phyloP scores from a whole-genome alignment of 2,113 vertebrate genomes.

The Peromyscus maniculatus region DNA sequence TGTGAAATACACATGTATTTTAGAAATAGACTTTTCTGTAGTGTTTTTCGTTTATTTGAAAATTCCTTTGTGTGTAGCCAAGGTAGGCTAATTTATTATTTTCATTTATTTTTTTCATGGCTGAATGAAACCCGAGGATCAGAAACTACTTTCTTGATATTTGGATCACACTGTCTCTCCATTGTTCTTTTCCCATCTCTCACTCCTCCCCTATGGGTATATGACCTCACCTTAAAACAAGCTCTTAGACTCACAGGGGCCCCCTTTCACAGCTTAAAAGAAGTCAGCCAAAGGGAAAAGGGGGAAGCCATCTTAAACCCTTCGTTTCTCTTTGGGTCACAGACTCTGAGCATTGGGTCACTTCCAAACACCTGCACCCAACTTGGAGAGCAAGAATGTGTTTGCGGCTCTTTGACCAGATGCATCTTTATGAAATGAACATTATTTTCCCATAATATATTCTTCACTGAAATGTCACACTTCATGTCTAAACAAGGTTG shows the following conservation, averaged over 20 bases:
- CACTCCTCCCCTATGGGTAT: neutral
- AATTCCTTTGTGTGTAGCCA: neutral
- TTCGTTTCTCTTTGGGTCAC: slow-evolving; percentile 52
- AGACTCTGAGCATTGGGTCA: slow-evolving; percentile 56
- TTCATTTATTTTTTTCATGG: neutral
- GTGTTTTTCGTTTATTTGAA: slow-evolving; percentile 24
- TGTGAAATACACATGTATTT: neutral
- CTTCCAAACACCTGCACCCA: slow-evolving; percentile 77
- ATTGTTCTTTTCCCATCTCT: neutral
- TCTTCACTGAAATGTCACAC: neutral
- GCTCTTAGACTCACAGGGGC: slow-evolving; percentile 52
- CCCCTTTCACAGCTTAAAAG: slow-evolving; percentile 28
- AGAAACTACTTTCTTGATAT: neutral
- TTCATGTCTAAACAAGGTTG: neutral
- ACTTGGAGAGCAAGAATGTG: neutral
- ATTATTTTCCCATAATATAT: neutral
- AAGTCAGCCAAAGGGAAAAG: slow-evolving; percentile 71
- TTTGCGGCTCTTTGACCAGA: neutral
- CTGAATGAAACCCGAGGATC: neutral
- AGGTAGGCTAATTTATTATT: neutral
- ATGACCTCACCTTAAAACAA: neutral
- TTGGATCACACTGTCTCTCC: neutral
- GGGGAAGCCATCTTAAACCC: neutral
- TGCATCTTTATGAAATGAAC: neutral
- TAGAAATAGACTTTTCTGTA: slow-evolving; percentile 13